Percentiles rank a stretch among this genome's conserved stretches.
Conservation (phyloP, 35 echinoderm and acorn worm species). For the Apostichopus parvimensis region DNA sequence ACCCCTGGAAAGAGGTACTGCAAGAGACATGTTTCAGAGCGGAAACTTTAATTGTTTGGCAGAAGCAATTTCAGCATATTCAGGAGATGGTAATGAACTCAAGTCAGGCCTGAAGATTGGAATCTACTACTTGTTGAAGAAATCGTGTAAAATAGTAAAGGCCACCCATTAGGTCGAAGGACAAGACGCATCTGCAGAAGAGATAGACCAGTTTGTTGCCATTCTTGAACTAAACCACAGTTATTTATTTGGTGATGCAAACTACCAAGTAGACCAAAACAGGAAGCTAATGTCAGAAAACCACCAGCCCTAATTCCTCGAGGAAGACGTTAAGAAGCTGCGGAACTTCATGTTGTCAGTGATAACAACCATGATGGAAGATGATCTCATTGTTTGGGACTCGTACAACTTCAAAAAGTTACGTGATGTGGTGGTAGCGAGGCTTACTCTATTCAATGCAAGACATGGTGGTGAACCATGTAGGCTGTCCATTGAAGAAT, state of each 20-base stretch:
- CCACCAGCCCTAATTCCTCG: no score
- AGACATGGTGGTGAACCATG: conserved; percentile 51
- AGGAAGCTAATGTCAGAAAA: neutral
- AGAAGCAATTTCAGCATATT: neutral
- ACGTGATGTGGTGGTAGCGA: conserved; percentile 12
- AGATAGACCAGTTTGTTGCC: no score
- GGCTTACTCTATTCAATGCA: conserved; percentile 58
- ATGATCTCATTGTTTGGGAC: neutral
- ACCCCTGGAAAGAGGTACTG: no score
- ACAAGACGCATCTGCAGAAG: neutral
- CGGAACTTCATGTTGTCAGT: neutral
- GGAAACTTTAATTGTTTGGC: neutral
- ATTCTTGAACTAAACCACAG: neutral
- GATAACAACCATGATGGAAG: neutral
- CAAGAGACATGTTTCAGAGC: neutral
- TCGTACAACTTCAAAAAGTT: neutral
- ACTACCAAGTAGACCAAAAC: no score
- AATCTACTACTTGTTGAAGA: conserved; percentile 56
- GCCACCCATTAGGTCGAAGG: conserved; percentile 33
- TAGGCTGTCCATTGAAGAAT: conserved; percentile 31
- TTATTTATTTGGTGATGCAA: neutral
- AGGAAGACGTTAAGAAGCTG: conserved; percentile 1
- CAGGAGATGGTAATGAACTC: neutral
- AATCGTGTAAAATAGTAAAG: conserved; percentile 35
- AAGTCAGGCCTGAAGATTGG: conserved; percentile 53